Base-by-base conservation (phyloP, 2,113 vertebrate species). In the Athene noctua region DNA sequence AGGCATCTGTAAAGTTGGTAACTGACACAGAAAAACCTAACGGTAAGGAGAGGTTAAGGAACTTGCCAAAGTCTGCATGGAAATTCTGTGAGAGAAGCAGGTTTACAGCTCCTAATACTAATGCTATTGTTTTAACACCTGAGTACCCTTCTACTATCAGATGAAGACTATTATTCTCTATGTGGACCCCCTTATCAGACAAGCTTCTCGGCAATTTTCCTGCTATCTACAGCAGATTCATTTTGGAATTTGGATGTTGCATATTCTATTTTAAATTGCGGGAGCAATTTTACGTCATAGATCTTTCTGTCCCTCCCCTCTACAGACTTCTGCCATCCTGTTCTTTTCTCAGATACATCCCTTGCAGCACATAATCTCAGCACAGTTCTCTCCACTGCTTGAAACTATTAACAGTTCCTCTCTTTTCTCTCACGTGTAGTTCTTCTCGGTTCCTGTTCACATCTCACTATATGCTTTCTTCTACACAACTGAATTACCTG, bases 151-250 rank as follows among this genome's bases (percentile, higher is more conserved):
- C 51, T 30, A 54, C 13, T 36, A 9, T 6, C 26, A 73, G 72
- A 79, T 18, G 13, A 13, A 71, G 74, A 32, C 26, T 38, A 4
- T 10, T 22, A 15, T 5, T 68, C n/a, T 19, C 25, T 19, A 0
- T 0, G 2, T 30, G 11, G 13, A 40, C 4, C 1, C 17, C n/a
- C 19, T 15, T 4, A 58, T 2, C 32, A 84, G 18, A 34, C n/a
- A 46, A 67, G 22, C 25, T 59, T 49, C 18, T n/a, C 38, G 2
- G 13, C 23, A 51, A 29, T 47, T 44, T 44, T 61, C 27, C 54
- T 80, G 26, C 27, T 55, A 34, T 42, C 75, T 71, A 57, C 18
- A 70, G 30, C 27, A 88, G 46, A 62, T 18, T 20, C 6, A 36
- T 36, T 73, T 49, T 79, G 38, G n/a, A 81, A 81, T 49, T 32